These are phyloP conservation scores for Adrianichthys oophorus DNA, from an alignment of 2,797 vertebrate genomes.

Conservation along the genomic window DNA sequence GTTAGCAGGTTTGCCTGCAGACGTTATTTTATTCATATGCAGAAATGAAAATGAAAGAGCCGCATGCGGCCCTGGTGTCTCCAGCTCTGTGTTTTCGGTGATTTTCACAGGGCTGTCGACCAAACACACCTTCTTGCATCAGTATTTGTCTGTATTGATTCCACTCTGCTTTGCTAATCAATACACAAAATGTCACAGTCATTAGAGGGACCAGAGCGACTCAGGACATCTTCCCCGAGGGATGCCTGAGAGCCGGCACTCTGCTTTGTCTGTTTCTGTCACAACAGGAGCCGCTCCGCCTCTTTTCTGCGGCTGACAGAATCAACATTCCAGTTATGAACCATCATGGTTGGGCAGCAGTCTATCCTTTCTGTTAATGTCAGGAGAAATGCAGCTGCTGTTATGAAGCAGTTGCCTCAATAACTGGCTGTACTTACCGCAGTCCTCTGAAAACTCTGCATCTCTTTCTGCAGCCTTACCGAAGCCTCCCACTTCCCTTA, in stretches of 20 bases:
- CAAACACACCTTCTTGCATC: constrained; percentile 38
- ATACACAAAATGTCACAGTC: constrained; percentile 70
- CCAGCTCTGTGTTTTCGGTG: constrained; percentile 9
- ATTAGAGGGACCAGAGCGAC: constrained; percentile 53
- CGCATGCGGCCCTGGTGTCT: neutral
- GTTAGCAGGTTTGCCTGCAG: too few species aligned
- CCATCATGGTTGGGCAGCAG: constrained; percentile 40
- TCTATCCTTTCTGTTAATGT: constrained; percentile 35
- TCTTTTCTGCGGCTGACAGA: constrained; percentile 34
- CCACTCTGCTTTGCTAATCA: constrained; percentile 60
- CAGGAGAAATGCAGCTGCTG: constrained; percentile 33
- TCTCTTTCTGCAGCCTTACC: constrained; percentile 82
- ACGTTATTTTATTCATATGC: too few species aligned
- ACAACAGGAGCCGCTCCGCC: constrained; percentile 32
- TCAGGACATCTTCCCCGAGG: constrained; percentile 46
- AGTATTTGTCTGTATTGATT: constrained; percentile 66
- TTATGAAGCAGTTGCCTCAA: constrained; percentile 36
- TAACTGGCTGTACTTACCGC: neutral
- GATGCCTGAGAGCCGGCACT: constrained; percentile 39
- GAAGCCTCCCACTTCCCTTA: constrained; percentile 88
- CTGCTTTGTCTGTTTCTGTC: constrained; percentile 46
- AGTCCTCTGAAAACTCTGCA: neutral
- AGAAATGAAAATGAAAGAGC: too few species aligned
- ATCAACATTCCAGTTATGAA: constrained; percentile 40
- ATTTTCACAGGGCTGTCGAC: constrained; percentile 36